Conservation (phyloP, 1,140 invertebrate species). For the Vanessa atalanta region DNA sequence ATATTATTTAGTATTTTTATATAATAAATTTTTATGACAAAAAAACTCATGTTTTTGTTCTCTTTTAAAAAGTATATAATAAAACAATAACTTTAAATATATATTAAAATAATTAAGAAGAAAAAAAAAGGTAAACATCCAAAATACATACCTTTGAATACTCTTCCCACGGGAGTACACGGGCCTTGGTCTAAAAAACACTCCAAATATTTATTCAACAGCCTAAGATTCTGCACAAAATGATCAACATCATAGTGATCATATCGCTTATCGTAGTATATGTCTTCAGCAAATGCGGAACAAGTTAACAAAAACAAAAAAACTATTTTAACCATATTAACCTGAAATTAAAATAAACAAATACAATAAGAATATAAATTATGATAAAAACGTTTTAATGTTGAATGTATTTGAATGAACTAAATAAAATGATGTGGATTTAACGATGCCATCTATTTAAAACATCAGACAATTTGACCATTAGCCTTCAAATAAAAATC, state of each 20-base stretch:
- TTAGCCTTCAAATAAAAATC: constrained; percentile 16
- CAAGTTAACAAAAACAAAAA: constrained; percentile 31
- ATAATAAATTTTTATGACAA: no score
- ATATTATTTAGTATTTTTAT: no score
- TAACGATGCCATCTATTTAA: constrained; percentile 19
- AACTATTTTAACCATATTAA: constrained; percentile 8
- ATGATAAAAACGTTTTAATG: not conserved
- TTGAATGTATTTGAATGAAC: not conserved
- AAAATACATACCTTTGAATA: constrained; percentile 65
- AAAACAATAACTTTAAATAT: no score
- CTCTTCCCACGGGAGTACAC: constrained; percentile 29
- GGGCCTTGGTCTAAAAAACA: constrained; percentile 35
- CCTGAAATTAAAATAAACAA: not conserved
- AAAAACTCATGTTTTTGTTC: no score
- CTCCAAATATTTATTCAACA: constrained; percentile 38
- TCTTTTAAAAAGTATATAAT: no score
- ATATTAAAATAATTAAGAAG: no score
- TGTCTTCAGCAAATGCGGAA: constrained; percentile 38
- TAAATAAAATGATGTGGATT: constrained; percentile 11
- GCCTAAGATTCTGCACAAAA: constrained; percentile 73
- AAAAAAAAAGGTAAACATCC: no score
- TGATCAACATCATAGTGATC: constrained; percentile 85
- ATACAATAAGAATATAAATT: no score
- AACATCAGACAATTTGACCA: constrained; percentile 19
- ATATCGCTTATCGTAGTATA: constrained; percentile 56